Evolutionary conservation across 2,797 vertebrate genomes (phyloP), one percentile per base, ranked within the genome.

Genomic region (Lemur catta): DNA sequence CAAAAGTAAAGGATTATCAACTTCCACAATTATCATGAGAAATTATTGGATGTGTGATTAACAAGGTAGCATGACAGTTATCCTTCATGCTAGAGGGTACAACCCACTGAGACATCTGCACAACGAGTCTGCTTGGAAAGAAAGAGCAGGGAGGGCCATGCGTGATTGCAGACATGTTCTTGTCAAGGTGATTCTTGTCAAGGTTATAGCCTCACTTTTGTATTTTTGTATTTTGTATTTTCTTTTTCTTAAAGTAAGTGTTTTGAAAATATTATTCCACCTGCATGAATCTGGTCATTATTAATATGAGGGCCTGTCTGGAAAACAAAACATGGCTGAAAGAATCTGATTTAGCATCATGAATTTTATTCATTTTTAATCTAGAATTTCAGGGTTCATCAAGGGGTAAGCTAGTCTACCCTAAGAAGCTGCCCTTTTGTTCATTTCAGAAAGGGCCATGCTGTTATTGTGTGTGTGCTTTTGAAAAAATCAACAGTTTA

Each of bases 331-430:
- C 22, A 89, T 14, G 92, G 38, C 80, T 95, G 50, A 1, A 95
- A 98, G 76, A 76, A 96, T 84, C 57, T 50, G 55, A 95, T 93
- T 95, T 94, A 96, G 48, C 93, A 94, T 61, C 43, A 59, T 84
- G 80, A 59, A 28, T 92, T 89, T 28, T 93, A 89, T 89, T 96
- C 86, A 55, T 96, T 79, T 97, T 97, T 97, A 74, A 10, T 8
- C 63, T 38, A 85, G 89, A 95, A 95, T 96, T 90, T 95, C 82
- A 94, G 69, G 63, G 69, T 78, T 96, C 81, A 91, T 97, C 72
- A 67, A 91, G 85, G 41, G 33, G 20, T 33, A 95, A 95, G 50
- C 55, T 84, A 17, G 67, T 69, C 46, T 96, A 55, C 89, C 59
- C 7, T 30, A 91, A 90, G 35, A 92, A 82, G 30, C 13, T 85